Base-by-base conservation (phyloP, 2,888 invertebrate genomes). In the Drosophila leonis region DNA sequence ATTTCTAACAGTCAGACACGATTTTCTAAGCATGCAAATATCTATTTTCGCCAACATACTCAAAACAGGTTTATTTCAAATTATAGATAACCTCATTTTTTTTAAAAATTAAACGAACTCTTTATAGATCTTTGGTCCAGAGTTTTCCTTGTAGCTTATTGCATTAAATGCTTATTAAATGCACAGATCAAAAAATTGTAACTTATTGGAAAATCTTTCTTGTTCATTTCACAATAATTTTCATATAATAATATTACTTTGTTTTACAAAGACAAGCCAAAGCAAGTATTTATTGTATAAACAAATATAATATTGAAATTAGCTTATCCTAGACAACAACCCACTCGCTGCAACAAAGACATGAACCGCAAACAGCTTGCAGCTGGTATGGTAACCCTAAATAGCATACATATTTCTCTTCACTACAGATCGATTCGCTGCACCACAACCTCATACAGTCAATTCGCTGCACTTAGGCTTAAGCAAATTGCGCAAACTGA, bases 371-470 rank as follows among this genome's bases (percentile, higher is more conserved):
- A 12, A n/a, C 15, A 20, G n/a, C 2, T 46, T 48, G 12, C 1
- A 20, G 13, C 12, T n/a, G 35, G 3, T 3, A 56, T 56, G 77
- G 74, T 65, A 65, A 72, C 63, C 75, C 54, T 74, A 33, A 52
- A 39, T 4, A 13, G 37, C 33, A 27, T 4, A 33, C 33, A 27
- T 4, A 33, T 15, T 74, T 67, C 68, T 59, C 78, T 37, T 9
- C 33, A 35, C 24, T n/a, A 18, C 33, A 7, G 1, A 54, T 54
- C 37, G 27, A 27, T 66, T 75, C 78, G 78, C 75, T 56, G 69
- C 75, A 57, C 33, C 33, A 42, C 59, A 42, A 12, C 35, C 67
- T 42, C 42, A 12, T 10, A 20, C 8, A 49, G 18, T 4, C 20
- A 42, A 49, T 67, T 67, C 41, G 49, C 39, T 44, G 39, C 44